phyloP scores from a whole-genome alignment of 1,140 invertebrate species.

The Yoshiicerus persimilis region DNA sequence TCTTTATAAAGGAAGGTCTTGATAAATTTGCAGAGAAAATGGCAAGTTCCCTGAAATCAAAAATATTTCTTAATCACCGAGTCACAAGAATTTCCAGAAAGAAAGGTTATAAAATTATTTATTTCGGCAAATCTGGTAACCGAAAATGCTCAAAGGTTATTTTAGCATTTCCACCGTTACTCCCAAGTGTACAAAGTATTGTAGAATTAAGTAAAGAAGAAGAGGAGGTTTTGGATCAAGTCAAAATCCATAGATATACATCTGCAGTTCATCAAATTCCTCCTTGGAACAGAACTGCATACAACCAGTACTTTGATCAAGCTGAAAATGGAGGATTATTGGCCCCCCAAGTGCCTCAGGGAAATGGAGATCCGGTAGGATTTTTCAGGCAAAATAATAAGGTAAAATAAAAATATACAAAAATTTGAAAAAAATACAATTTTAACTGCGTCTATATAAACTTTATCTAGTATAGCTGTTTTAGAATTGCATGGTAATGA shows the following conservation, averaged over 20 bases:
- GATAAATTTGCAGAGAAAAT: background rate
- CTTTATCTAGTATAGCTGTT: too few relatives aligned
- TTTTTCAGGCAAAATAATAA: too few relatives aligned
- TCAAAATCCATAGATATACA: background rate
- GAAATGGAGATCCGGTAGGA: too few relatives aligned
- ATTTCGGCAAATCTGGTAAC: too few relatives aligned
- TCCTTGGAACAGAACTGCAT: background rate
- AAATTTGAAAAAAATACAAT: too few relatives aligned
- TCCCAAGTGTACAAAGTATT: background rate
- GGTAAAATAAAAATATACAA: too few relatives aligned
- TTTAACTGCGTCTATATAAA: too few relatives aligned
- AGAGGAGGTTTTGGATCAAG: background rate
- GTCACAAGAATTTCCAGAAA: background rate
- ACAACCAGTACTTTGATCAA: too few relatives aligned
- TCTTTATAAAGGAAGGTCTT: background rate
- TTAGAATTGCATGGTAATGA: too few relatives aligned
- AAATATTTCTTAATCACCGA: background rate
- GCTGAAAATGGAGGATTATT: background rate
- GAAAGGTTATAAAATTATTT: background rate
- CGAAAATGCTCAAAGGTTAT: background rate
- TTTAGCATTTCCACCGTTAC: background rate
- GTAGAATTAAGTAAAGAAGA: background rate
- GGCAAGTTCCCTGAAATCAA: background rate
- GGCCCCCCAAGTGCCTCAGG: background rate
- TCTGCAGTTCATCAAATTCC: background rate